A percentile compares a stretch with the other conserved stretches of the same genome.
Evolutionary conservation across 2,888 invertebrate species (phyloP).

Genomic region (Trichacis sp.): DNA sequence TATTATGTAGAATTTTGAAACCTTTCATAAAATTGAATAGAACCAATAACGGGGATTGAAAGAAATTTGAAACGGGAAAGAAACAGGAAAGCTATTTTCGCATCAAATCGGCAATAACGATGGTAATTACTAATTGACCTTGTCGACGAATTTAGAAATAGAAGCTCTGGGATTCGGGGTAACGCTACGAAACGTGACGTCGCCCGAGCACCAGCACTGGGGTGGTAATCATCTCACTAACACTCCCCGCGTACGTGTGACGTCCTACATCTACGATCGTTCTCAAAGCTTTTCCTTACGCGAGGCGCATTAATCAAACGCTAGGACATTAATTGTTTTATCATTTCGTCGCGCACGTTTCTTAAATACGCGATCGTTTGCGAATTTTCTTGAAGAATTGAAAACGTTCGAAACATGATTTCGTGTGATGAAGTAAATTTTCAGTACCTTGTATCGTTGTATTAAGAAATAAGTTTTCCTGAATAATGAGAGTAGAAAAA

Average conservation of each 20-base stretch:
- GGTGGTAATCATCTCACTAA: conserved; percentile 8
- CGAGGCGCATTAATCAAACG: conserved; percentile 5
- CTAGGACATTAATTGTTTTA: conserved; percentile 2
- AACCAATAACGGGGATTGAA: neutral
- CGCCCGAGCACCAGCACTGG: neutral
- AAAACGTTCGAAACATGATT: too few relatives aligned
- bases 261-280: neutral
- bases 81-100: neutral
- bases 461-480: too few relatives aligned
- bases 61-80: neutral
- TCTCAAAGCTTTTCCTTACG: neutral
- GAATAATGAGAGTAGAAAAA: too few relatives aligned
- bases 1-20: too few relatives aligned
- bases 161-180: neutral
- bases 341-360: conserved; percentile 1
- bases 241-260: neutral
- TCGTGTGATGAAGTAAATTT: too few relatives aligned
- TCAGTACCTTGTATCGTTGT: too few relatives aligned
- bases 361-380: neutral
- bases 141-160: conserved; percentile 6
- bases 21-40: neutral
- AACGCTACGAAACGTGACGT: conserved; percentile 5
- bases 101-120: conserved; percentile 5
- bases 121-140: conserved; percentile 9
- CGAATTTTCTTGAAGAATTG: neutral